Base-by-base conservation (phyloP, 2,888 invertebrate genomes). In the Acanthosepion esculentum region DNA sequence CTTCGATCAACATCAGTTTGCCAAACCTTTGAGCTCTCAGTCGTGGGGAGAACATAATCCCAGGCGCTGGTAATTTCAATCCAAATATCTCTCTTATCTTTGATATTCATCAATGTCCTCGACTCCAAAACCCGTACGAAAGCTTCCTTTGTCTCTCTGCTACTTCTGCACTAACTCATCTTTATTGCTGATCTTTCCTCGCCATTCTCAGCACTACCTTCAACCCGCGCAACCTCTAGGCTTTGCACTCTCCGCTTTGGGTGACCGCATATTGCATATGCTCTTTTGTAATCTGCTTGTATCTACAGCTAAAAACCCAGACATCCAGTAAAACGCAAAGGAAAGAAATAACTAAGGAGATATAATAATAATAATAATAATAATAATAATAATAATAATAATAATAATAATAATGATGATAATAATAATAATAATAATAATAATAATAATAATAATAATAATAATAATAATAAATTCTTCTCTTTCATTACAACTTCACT, bases 41-140 rank as follows among this genome's bases (percentile, higher is more conserved):
- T 78, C n/a, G 78, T 78, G 78, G 18, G 33, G 78, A 78, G n/a
- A 78, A n/a, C n/a, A 78, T 78, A n/a, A 78, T 78, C 78, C n/a
- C 78, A 78, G 78, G 78, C n/a, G n/a, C 78, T 78, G 78, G 78
- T 78, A 33, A 78, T 78, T 78, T 78, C 59, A 59, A 59, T 59
- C 59, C 59, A 59, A 59, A 59, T 59, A 59, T 59, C 78, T n/a
- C 78, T 78, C 78, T 78, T 33, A 78, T 78, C n/a, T 78, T 33
- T 78, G 78, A 78, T 33, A 78, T 78, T 78, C 78, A 78, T 78
- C 78, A 78, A n/a, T 78, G 78, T 78, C 78, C n/a, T n/a, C n/a
- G n/a, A 78, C n/a, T 78, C 78, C 15, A 78, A 78, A 78, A 78
- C n/a, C n/a, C 78, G 18, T 78, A 78, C n/a, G 12, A 78, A 78